Base-by-base conservation (phyloP, 2,888 invertebrate genomes). In the Globia sparganii region DNA sequence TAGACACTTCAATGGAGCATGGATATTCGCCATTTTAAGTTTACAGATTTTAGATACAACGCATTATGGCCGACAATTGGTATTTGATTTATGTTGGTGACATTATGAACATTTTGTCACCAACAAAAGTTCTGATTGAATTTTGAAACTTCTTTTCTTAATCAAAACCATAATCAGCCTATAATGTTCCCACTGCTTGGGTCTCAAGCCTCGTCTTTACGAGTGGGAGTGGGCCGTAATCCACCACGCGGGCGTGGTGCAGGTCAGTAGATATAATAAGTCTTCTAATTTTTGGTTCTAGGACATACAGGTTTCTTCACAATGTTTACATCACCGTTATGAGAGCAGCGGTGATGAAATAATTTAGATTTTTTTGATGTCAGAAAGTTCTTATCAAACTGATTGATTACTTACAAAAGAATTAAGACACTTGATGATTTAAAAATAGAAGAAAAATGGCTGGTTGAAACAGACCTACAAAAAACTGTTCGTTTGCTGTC, bases 1-100 rank as follows among this genome's bases (percentile, higher is more conserved):
- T 86, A 87, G 86, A 91, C 70, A 85, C 73, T 72, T 86, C 84
- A 86, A 88, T 83, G 75, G 46, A 75, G 71, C 78, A 70, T 31
- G 65, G 62, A 77, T 74, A 69, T 72, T 66, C 46, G 53, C 62
- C 15, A 53, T 77, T 79, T 65, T 21, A 68, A 72, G 58, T 28
- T 49, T 18, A 53, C 46, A 59, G 15, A 66, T 59, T 65, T 46
- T 56, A 65, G 40, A 56, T 61, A 34, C 2, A 59, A 53, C 34
- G 21, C 49, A 49, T 43, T 34, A 43, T 8, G 25, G 9, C 5
- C 11, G 40, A 70, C 56, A n/a, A 46, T 61, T 4, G 13, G 8
- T 4, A 1, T 4, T 11, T 49, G 13, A 11, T 71, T 62, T 81
- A 37, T 49, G 3, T 53, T 8, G 18, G 0, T 28, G 40, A 56